Evolutionary conservation across 2,888 invertebrate genomes (phyloP), one percentile per base, ranked within the genome.

Genomic region (Apodemia zela): DNA sequence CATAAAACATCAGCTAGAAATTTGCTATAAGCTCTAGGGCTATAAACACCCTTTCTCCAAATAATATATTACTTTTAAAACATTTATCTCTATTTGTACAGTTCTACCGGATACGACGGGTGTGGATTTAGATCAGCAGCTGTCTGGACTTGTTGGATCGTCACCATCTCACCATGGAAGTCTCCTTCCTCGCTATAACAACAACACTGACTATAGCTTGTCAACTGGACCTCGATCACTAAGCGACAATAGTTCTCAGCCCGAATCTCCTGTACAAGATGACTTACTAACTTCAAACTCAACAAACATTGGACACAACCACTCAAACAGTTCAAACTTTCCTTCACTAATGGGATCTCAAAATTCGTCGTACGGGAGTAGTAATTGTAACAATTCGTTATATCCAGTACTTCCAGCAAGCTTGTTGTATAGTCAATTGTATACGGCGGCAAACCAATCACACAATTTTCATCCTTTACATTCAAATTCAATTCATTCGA

Each of bases 361-460:
- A 72, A 92, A 93, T 66, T 84, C 93, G 29, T 92, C 93, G 49
- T 94, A 94, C 72, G 87, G 93, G 0, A 85, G 89, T 70, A 88
- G 92, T 71, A 95, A 94, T 72, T 95, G 95, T 76, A 95, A 95
- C 81, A 95, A 95, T 71, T 95, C 95, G 0, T 80, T 95, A 0
- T 95, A 95, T 75, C 96, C 96, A 0, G 97, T 97, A 5, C 85
- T 97, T 45, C 97, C 97, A 2, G 95, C 95, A 1, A 97, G 97
- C 73, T 87, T 97, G 68, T 89, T 97, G 3, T 97, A 97, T 84
- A 97, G 97, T 8, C 97, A 97, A 78, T 84, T 97, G 21, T 97
- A 97, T 73, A 96, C 96, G 4, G 95, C 95, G 0, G 95, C 95
- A 54, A 95, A 95, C 76, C 95, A 95, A 77, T 93, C 93, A 21